These are phyloP conservation scores for Ormyrus labotus DNA, from an alignment of 2,888 invertebrate genomes.

Conservation along the genomic window DNA sequence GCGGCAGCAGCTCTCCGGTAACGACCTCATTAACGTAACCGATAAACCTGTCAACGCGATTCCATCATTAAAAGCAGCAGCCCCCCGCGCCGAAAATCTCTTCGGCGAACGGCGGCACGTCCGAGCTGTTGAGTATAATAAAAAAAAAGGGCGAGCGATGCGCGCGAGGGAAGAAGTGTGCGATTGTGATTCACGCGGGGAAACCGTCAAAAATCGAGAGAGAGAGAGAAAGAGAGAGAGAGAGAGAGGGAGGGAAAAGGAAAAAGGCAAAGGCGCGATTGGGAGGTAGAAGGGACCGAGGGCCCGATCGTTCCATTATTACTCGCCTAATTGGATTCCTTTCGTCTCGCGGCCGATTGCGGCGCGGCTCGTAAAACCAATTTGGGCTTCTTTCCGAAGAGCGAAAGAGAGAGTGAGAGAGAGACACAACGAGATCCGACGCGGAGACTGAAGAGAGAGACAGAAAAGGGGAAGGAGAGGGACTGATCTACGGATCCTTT, in stretches of 20 bases:
- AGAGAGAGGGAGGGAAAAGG: slow-evolving; percentile 25
- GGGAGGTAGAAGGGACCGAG: neutral
- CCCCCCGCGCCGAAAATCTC: neutral
- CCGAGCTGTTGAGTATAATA: neutral
- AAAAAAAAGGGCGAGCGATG: slow-evolving; percentile 9
- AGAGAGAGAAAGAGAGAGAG: neutral
- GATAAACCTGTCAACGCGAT: slow-evolving; percentile 51
- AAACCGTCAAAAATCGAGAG: neutral
- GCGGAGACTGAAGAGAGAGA: slow-evolving; percentile 21
- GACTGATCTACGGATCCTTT: slow-evolving; percentile 63
- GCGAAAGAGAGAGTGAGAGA: slow-evolving; percentile 30
- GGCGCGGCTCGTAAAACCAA: slow-evolving; percentile 67
- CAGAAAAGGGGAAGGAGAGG: slow-evolving; percentile 36
- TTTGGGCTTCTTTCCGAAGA: slow-evolving; percentile 66
- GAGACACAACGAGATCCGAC: slow-evolving; percentile 1
- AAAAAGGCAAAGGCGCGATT: neutral
- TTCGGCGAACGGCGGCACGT: slow-evolving; percentile 14
- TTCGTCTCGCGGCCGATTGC: slow-evolving; percentile 67
- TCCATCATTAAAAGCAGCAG: slow-evolving; percentile 41
- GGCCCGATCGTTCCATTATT: slow-evolving; percentile 70
- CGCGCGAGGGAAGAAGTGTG: neutral
- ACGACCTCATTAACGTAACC: slow-evolving; percentile 50
- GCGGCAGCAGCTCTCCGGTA: neutral
- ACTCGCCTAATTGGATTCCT: slow-evolving; percentile 73
- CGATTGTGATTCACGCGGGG: slow-evolving; percentile 7